Conservation (phyloP, 2,888 invertebrate species). For the Cacoxenus indagator region DNA sequence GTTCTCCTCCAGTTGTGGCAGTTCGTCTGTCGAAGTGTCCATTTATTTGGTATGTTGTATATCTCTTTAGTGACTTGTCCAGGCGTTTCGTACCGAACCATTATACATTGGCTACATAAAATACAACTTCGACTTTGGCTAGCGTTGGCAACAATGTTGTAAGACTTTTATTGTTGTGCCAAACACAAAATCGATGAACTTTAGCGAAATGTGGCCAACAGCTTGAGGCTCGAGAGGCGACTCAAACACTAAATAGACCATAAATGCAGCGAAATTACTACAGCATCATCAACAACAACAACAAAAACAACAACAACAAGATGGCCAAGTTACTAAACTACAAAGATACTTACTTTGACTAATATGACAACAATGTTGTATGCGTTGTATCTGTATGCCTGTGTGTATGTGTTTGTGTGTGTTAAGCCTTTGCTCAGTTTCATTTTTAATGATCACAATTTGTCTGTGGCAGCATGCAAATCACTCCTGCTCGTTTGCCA, state of each 20-base stretch:
- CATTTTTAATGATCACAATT: background rate
- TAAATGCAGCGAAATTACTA: conserved; percentile 54
- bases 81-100: conserved; percentile 24
- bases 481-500: background rate
- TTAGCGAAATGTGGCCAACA: conserved; percentile 43
- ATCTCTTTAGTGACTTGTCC: conserved; percentile 22
- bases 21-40: background rate
- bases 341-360: conserved; percentile 53
- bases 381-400: background rate
- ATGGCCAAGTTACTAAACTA: no score
- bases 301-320: conserved; percentile 42
- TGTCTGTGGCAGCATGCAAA: background rate
- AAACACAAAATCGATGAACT: conserved; percentile 62
- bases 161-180: conserved; percentile 54
- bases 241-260: conserved; percentile 54
- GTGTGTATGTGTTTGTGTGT: background rate
- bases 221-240: background rate
- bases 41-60: conserved; percentile 15
- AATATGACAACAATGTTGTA: conserved; percentile 58
- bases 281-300: conserved; percentile 59
- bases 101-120: conserved; percentile 43
- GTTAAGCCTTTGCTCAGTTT: background rate
- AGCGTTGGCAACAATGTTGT: conserved; percentile 32
- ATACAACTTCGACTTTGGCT: conserved; percentile 38
- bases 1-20: conserved; percentile 13